Evolutionary conservation across 2,113 vertebrate species (phyloP).

Genomic region (Laticauda colubrina): DNA sequence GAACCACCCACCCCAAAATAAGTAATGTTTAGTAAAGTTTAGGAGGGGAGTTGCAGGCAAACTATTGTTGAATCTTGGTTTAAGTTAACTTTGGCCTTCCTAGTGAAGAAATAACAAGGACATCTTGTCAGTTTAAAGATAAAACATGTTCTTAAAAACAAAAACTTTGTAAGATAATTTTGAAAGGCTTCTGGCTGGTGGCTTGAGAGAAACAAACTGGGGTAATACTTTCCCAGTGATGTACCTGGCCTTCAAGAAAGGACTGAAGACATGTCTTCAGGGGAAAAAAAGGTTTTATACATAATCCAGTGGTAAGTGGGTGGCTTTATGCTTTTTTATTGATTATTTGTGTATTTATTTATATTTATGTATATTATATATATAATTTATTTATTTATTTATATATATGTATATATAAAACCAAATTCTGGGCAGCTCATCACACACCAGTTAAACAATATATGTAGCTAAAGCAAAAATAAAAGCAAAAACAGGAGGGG

Average conservation of each 20-base stretch:
- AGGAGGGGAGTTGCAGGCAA: neutral
- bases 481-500: neutral
- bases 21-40: neutral
- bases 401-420: no score
- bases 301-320: no score
- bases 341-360: no score
- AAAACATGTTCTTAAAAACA: neutral
- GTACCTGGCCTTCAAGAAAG: no score
- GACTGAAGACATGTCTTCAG: no score
- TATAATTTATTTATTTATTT: no score
- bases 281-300: no score
- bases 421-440: neutral
- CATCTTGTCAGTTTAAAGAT: neutral
- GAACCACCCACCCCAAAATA: neutral
- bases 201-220: no score
- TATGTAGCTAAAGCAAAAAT: neutral
- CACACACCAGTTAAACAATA: neutral
- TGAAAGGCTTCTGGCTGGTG: no score
- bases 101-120: neutral
- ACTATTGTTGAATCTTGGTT: neutral
- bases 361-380: no score
- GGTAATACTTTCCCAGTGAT: no score
- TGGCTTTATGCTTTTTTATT: no score
- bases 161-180: neutral
- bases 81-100: neutral